phyloP scores from a whole-genome alignment of 2,797 vertebrate genomes.

The Naso thynnoides region DNA sequence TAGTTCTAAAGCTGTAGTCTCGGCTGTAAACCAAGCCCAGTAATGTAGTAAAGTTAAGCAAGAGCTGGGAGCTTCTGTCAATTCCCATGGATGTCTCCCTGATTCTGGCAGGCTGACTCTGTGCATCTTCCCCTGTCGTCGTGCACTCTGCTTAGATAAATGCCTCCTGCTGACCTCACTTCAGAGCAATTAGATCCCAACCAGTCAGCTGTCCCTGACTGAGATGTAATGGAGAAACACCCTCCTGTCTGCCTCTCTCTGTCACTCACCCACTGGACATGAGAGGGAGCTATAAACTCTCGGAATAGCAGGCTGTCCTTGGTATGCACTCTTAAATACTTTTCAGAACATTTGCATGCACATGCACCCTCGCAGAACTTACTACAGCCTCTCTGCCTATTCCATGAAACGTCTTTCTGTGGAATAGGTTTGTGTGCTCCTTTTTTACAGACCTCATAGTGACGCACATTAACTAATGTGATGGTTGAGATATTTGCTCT shows the following conservation, averaged over 20 bases:
- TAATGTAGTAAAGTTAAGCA: conserved; percentile 86
- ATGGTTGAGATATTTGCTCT: conserved; percentile 35
- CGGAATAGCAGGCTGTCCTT: conserved; percentile 67
- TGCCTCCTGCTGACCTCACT: conserved; percentile 99
- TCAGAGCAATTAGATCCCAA: conserved; percentile 98
- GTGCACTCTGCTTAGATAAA: conserved; percentile 93
- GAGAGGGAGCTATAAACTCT: conserved; percentile 93
- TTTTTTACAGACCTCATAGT: conserved; percentile 29
- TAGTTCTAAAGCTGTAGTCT: conserved; percentile 46
- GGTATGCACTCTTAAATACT: conserved; percentile 74
- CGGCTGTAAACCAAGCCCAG: conserved; percentile 59
- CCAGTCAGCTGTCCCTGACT: conserved; percentile 95
- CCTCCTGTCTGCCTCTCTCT: conserved; percentile 77
- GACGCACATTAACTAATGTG: conserved; percentile 30
- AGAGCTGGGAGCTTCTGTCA: conserved; percentile 89
- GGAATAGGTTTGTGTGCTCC: conserved; percentile 17
- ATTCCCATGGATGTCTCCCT: conserved; percentile 91
- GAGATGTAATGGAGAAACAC: conserved; percentile 75
- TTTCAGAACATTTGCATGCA: conserved; percentile 61
- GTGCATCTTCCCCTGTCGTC: conserved; percentile 91
- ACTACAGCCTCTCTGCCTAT: conserved; percentile 38
- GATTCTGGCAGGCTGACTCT: conserved; percentile 85
- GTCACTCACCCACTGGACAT: conserved; percentile 89
- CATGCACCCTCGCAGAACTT: conserved; percentile 41
- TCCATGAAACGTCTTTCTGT: conserved; percentile 36